Evolutionary conservation across 2,797 vertebrate species (phyloP).

Genomic region (Eupleurogrammus muticus): DNA sequence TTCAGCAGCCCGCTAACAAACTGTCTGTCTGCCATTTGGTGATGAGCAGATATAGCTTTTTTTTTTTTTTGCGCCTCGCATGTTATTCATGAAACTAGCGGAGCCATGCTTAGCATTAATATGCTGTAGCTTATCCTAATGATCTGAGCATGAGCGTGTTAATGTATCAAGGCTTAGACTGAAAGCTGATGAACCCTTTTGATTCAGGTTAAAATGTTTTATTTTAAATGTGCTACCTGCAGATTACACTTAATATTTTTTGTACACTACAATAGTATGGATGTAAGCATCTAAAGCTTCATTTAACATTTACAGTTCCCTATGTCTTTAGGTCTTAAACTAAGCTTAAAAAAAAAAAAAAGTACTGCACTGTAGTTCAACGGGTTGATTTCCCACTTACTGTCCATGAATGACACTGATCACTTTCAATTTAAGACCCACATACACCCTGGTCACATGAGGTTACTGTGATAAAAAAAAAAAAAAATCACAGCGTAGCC

Average conservation of each 20-base stretch:
- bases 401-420: background rate
- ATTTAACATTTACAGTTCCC: background rate
- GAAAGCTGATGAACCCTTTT: background rate
- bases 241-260: too few relatives aligned
- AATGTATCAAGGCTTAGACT: background rate
- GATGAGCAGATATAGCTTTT: too few relatives aligned
- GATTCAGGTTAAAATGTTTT: background rate
- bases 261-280: background rate
- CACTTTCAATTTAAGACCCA: background rate
- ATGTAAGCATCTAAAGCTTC: background rate
- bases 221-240: background rate
- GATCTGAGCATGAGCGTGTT: too few relatives aligned
- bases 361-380: background rate
- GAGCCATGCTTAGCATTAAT: background rate
- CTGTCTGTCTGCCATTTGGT: too few relatives aligned
- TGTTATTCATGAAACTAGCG: background rate
- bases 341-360: background rate
- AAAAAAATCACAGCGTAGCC: background rate
- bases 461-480: background rate
- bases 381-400: background rate
- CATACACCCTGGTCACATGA: background rate
- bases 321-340: background rate
- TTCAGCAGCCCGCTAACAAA: too few relatives aligned
- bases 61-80: too few relatives aligned
- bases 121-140: background rate